A percentile compares a stretch with the other conserved stretches of the same genome.
phyloP scores from a whole-genome alignment of 2,113 vertebrate species.

The Pseudorasbora parva region DNA sequence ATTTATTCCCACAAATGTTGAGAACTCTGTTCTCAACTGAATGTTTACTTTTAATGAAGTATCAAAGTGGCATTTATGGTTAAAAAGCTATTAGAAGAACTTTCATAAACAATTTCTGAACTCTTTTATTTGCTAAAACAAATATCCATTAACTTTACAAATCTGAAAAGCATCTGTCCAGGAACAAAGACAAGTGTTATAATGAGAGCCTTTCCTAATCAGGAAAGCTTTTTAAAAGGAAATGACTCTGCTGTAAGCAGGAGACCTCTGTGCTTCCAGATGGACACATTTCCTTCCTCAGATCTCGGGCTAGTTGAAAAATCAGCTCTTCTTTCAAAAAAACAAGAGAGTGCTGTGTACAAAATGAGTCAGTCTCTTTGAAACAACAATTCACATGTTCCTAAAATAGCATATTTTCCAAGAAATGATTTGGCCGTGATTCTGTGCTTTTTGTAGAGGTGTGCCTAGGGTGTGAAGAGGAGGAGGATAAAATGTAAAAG shows the following conservation, averaged over 20 bases:
- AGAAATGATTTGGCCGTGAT: conserved; percentile 37
- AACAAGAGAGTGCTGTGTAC: not conserved
- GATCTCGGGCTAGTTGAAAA: not conserved
- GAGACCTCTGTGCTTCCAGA: conserved; percentile 45
- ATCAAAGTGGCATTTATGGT: not conserved
- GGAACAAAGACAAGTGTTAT: conserved; percentile 37
- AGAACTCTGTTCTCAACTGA: not conserved
- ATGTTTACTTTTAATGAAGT: conserved; percentile 8
- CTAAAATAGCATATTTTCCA: conserved; percentile 27
- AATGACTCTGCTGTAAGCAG: conserved; percentile 42
- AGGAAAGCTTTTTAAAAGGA: conserved; percentile 49
- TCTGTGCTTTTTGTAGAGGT: conserved; percentile 41
- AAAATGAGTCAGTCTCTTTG: conserved; percentile 16
- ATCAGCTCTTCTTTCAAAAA: conserved; percentile 14
- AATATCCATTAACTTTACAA: conserved; percentile 22
- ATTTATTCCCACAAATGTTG: not conserved
- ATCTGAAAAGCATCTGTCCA: conserved; percentile 58
- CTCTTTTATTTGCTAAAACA: conserved; percentile 10
- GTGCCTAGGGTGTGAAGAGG: conserved; percentile 48
- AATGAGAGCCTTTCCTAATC: conserved; percentile 22
- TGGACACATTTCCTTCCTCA: conserved; percentile 55
- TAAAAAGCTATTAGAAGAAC: not conserved
- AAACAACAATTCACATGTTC: conserved; percentile 20
- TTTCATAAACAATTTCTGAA: not conserved
- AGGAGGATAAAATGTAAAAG: conserved; percentile 36